Conservation (phyloP, 2,888 invertebrate species). For the Orthosia incerta region DNA sequence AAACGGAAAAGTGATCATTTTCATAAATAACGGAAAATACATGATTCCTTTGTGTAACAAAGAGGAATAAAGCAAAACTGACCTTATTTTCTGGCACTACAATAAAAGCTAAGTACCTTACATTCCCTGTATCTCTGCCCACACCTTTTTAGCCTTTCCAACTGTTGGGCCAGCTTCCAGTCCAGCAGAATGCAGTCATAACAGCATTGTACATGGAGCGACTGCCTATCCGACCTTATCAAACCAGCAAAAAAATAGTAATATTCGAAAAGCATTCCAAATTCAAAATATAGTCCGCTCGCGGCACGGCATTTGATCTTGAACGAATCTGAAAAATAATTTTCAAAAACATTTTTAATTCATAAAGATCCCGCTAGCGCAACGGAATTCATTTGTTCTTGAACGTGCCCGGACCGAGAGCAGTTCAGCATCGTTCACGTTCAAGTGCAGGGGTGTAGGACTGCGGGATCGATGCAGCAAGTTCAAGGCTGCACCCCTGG, state of each 20-base stretch:
- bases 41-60: neutral
- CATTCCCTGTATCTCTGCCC: no score
- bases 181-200: neutral
- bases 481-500: slow-evolving; percentile 70
- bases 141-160: no score
- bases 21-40: neutral
- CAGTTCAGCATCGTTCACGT: slow-evolving; percentile 51
- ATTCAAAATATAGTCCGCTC: neutral
- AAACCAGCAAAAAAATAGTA: neutral
- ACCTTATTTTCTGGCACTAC: neutral
- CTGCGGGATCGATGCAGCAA: slow-evolving; percentile 70
- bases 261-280: neutral
- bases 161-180: no score
- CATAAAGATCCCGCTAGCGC: neutral
- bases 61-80: neutral
- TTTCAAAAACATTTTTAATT: no score
- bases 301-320: slow-evolving; percentile 8
- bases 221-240: neutral
- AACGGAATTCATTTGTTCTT: slow-evolving; percentile 17
- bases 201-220: neutral
- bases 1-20: neutral
- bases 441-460: slow-evolving; percentile 70
- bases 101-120: neutral
- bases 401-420: slow-evolving; percentile 27
- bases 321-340: slow-evolving; percentile 9